These are phyloP conservation scores for Argyrosomus japonicus DNA, from an alignment of 2,113 vertebrate species.

Conservation along the genomic window DNA sequence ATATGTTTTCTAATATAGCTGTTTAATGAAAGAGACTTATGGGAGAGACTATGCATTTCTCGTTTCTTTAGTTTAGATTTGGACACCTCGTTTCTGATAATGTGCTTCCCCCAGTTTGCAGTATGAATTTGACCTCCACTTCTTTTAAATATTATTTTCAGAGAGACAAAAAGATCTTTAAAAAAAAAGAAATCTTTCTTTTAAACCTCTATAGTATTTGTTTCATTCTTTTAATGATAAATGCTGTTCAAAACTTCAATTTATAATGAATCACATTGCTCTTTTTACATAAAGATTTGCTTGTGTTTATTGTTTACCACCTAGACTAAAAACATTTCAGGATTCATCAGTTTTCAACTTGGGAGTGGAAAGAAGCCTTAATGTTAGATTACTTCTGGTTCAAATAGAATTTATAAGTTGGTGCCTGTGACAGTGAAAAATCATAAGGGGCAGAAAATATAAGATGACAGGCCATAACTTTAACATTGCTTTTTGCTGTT, in stretches of 20 bases:
- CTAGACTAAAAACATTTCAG: constrained; percentile 8
- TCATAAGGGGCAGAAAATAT: constrained; percentile 67
- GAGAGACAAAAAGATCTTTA: too few species aligned
- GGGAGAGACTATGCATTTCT: too few species aligned
- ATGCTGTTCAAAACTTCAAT: background rate
- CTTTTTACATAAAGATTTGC: background rate
- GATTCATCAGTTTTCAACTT: constrained; percentile 23
- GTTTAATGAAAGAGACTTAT: too few species aligned
- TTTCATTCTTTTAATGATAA: background rate
- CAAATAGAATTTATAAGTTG: constrained; percentile 66
- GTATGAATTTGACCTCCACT: too few species aligned
- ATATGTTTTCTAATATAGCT: too few species aligned
- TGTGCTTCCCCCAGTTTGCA: too few species aligned
- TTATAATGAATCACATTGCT: background rate
- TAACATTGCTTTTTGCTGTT: constrained; percentile 76
- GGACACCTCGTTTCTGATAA: too few species aligned
- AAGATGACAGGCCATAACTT: constrained; percentile 80
- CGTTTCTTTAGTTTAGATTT: too few species aligned
- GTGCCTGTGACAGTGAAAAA: constrained; percentile 71
- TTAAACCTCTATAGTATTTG: too few species aligned
- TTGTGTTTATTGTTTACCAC: constrained; percentile 12
- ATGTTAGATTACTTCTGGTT: constrained; percentile 60
- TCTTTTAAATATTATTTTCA: too few species aligned
- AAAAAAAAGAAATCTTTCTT: too few species aligned
- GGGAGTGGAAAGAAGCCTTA: constrained; percentile 25